A percentile compares a stretch with the other conserved stretches of the same genome.
Conservation (phyloP, 2,888 invertebrate genomes). For the Tipula lateralis region DNA sequence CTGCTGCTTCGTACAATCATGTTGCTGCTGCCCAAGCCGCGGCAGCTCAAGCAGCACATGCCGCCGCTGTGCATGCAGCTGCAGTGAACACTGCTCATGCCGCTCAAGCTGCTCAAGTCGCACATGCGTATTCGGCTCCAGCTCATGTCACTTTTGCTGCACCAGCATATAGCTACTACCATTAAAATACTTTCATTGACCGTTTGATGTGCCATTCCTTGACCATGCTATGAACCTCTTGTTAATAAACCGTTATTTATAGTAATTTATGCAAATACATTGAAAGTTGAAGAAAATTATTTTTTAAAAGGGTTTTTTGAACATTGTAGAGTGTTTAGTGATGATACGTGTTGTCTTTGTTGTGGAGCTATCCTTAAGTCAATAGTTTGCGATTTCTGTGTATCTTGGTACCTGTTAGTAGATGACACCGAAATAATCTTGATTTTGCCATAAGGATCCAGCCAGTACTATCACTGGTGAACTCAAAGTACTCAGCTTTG, state of each 20-base stretch:
- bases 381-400: too few relatives aligned
- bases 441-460: too few relatives aligned
- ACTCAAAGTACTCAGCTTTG: too few relatives aligned
- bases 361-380: too few relatives aligned
- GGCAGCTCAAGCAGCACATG: not conserved
- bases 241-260: not conserved
- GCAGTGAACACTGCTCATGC: not conserved
- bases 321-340: too few relatives aligned
- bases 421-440: too few relatives aligned
- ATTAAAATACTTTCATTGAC: not conserved
- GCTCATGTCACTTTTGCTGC: conserved; percentile 30
- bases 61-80: conserved; percentile 4
- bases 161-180: conserved; percentile 30
- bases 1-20: not conserved
- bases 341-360: too few relatives aligned
- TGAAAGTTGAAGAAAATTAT: conserved; percentile 3
- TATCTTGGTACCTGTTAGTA: too few relatives aligned
- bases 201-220: not conserved
- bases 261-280: conserved; percentile 19
- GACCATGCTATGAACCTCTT: not conserved
- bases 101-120: not conserved
- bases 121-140: not conserved
- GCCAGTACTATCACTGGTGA: too few relatives aligned
- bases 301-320: too few relatives aligned
- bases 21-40: not conserved